These are phyloP conservation scores for Tethea ocularis DNA, from an alignment of 2,888 invertebrate species.

Conservation along the genomic window DNA sequence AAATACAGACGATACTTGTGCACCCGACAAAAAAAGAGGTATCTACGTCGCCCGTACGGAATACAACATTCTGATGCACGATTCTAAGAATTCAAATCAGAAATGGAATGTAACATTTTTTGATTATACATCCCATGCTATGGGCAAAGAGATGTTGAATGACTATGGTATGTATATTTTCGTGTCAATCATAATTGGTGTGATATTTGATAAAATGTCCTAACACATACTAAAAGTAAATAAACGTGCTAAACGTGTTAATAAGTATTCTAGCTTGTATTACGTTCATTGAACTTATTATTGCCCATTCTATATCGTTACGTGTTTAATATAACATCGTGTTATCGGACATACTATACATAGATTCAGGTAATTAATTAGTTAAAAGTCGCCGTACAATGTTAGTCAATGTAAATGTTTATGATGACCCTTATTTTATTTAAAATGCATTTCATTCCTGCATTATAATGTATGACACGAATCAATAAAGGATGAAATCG, in stretches of 20 bases:
- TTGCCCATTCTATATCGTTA: neutral
- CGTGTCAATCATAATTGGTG: neutral
- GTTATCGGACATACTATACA: neutral
- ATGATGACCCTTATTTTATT: no score
- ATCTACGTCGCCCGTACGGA: constrained; percentile 94
- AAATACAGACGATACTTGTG: constrained; percentile 85
- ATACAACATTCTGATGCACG: constrained; percentile 97
- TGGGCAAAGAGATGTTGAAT: constrained; percentile 89
- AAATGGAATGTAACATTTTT: constrained; percentile 99
- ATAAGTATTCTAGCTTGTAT: neutral
- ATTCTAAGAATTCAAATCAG: constrained; percentile 86
- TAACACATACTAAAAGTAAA: neutral
- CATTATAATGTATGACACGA: no score
- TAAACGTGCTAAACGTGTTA: neutral
- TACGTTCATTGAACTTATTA: constrained; percentile 3
- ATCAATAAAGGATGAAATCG: no score
- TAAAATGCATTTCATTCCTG: no score
- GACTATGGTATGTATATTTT: constrained; percentile 87
- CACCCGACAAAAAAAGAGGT: constrained; percentile 86
- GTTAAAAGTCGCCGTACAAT: no score
- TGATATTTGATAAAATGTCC: no score
- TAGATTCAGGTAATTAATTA: no score
- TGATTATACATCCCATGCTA: constrained; percentile 95
- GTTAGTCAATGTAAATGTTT: no score
- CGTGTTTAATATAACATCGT: neutral